Evolutionary conservation across 2,797 vertebrate species (phyloP), one percentile per base, ranked within the genome.

Genomic region (Petrocephalus sullivani): DNA sequence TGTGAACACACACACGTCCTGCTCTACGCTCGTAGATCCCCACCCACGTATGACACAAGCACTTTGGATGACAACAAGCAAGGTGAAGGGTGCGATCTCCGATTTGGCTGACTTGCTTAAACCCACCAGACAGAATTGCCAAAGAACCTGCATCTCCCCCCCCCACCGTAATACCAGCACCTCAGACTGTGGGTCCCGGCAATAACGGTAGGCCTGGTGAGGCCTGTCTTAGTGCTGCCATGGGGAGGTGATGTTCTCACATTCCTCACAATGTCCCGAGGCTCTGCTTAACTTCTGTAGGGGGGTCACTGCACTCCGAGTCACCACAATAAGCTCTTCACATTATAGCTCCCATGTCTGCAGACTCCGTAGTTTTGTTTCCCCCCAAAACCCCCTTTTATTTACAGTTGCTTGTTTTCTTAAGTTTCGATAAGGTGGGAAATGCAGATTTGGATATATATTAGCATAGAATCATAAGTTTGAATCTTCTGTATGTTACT

Each of bases 361-460:
- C 94, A 89, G 93, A 91, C 93, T 94, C 94, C 95, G 94, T 93
- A 93, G 91, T 92, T 90, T 93, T 91, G 91, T 90, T 92, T 91
- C 92, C 91, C 93, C 61, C 61, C 61, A 28, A 3, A 64, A 64
- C 37, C 67, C 37, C 33, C 67, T 41, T 5, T 41, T 90, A 88
- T 89, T 89, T 89, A 89, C 91, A 57, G 21, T 16, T 91, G 91
- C 89, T 92, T 89, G 92, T 91, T 92, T 92, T 82, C 87, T 92
- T 93, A 89, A 87, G 87, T 91, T 93, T 91, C 90, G 88, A 91
- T 93, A 90, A 92, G 85, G 12, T 82, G 93, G 75, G 90, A 85
- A 88, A 57, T 16, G 60, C 64, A 90, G 92, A 88, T 89, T 86
- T 60, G 87, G 67, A 91, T 91, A 87, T 87, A 89, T 89, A 91